Evolutionary conservation across 92 coral and sea anemone species (phyloP).

Genomic region (Diadumene lineata): DNA sequence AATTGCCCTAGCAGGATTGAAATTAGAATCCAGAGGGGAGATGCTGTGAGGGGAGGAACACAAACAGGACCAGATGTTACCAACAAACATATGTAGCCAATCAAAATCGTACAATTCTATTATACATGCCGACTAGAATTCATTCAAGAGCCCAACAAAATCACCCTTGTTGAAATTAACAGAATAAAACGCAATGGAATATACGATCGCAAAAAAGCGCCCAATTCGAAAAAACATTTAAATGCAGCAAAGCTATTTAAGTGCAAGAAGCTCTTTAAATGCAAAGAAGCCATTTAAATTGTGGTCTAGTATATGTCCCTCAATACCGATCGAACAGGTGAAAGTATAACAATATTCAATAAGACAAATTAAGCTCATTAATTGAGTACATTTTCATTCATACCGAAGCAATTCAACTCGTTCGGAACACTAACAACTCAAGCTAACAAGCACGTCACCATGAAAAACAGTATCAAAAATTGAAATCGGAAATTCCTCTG

Average conservation of each 20-base stretch:
- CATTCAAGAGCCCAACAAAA: slow-evolving; percentile 6
- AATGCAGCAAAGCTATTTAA: slow-evolving; percentile 35
- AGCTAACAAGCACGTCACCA: slow-evolving; percentile 2
- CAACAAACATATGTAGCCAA: slow-evolving; percentile 12
- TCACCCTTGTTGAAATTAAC: background rate
- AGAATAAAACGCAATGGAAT: background rate
- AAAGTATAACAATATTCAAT: slow-evolving; percentile 57
- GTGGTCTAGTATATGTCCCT: slow-evolving; percentile 45
- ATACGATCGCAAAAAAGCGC: background rate
- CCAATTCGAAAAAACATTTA: slow-evolving; percentile 9
- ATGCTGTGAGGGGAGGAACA: background rate
- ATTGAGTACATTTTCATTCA: slow-evolving; percentile 56
- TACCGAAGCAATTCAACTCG: slow-evolving; percentile 11
- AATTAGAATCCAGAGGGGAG: slow-evolving; percentile 12
- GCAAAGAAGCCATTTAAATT: slow-evolving; percentile 34
- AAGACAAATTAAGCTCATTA: slow-evolving; percentile 86
- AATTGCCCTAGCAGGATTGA: slow-evolving; percentile 22
- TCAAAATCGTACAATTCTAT: background rate
- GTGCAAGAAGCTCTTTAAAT: slow-evolving; percentile 17
- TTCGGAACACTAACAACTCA: slow-evolving; percentile 12
- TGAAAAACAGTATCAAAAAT: background rate
- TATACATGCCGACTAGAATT: slow-evolving; percentile 6
- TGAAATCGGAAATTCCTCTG: slow-evolving; percentile 5
- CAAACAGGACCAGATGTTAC: slow-evolving; percentile 34
- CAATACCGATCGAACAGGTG: slow-evolving; percentile 60